phyloP scores from a whole-genome alignment of 2,888 invertebrate genomes.

The Ametastegia equiseti region DNA sequence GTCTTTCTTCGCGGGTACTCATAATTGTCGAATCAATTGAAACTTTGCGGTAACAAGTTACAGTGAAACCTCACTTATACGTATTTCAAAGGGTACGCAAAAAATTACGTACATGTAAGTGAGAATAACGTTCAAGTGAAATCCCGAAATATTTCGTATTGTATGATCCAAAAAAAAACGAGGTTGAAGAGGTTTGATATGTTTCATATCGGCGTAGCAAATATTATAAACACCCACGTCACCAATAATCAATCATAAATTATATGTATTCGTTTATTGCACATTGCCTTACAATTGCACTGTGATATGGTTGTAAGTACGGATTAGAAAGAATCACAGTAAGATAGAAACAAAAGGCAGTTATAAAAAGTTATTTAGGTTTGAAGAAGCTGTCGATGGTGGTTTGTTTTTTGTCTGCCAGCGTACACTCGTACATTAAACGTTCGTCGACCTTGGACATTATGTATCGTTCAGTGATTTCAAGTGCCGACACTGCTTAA shows the following conservation, averaged over 20 bases:
- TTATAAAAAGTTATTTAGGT: conserved; percentile 7
- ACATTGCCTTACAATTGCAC: conserved; percentile 6
- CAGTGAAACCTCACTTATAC: conserved; percentile 19
- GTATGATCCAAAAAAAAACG: conserved; percentile 2
- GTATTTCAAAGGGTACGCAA: conserved; percentile 15
- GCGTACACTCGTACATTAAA: conserved; percentile 21
- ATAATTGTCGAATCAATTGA: too few species aligned
- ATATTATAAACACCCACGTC: background rate
- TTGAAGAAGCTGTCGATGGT: conserved; percentile 2
- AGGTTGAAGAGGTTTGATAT: background rate
- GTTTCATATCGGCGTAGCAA: too few species aligned
- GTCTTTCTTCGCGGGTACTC: too few species aligned
- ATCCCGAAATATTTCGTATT: background rate
- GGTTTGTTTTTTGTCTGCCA: conserved; percentile 12
- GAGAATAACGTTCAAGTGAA: too few species aligned
- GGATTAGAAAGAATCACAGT: conserved; percentile 3
- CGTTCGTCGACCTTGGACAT: conserved; percentile 33
- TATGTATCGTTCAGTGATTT: conserved; percentile 20
- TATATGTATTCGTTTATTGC: conserved; percentile 9
- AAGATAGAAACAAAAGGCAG: background rate
- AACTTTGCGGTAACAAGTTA: too few species aligned
- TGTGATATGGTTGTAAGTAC: background rate
- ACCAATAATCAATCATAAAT: background rate
- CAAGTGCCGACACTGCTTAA: conserved; percentile 24
- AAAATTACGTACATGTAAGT: conserved; percentile 2